phyloP scores from a whole-genome alignment of 2,888 invertebrate species.

The Brachypalpus laphriformis region DNA sequence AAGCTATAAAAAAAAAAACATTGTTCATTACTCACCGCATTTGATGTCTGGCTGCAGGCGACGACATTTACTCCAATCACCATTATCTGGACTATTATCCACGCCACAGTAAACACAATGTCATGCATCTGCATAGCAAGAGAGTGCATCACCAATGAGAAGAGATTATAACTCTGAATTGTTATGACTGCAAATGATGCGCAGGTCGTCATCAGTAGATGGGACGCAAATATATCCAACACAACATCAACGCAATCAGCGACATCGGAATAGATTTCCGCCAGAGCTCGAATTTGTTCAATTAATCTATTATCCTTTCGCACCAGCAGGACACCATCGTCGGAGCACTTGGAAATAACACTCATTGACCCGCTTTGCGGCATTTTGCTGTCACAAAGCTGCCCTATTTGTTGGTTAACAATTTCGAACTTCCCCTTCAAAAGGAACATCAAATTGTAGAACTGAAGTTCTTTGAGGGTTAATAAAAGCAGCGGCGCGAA shows the following conservation, averaged over 20 bases:
- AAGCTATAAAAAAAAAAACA: no score
- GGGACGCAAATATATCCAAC: conserved; percentile 76
- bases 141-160: conserved; percentile 75
- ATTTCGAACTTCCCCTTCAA: conserved; percentile 76
- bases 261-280: conserved; percentile 75
- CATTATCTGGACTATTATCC: conserved; percentile 77
- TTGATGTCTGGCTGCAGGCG: conserved; percentile 76
- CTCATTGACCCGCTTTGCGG: conserved; percentile 19
- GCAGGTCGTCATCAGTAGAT: conserved; percentile 76
- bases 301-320: conserved; percentile 30
- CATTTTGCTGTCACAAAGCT: conserved; percentile 57
- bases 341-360: conserved; percentile 19
- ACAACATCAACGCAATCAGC: conserved; percentile 76
- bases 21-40: conserved; percentile 76
- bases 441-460: conserved; percentile 77
- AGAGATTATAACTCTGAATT: conserved; percentile 78
- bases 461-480: conserved; percentile 77
- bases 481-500: conserved; percentile 77
- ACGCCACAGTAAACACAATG: conserved; percentile 75
- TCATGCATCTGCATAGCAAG: conserved; percentile 75
- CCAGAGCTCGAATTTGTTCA: conserved; percentile 73
- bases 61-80: conserved; percentile 77
- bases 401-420: conserved; percentile 73
- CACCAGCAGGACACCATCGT: conserved; percentile 7
- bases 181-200: conserved; percentile 77